Evolutionary conservation across 2,113 vertebrate species (phyloP).

Genomic region (Ammodytes marinus): DNA sequence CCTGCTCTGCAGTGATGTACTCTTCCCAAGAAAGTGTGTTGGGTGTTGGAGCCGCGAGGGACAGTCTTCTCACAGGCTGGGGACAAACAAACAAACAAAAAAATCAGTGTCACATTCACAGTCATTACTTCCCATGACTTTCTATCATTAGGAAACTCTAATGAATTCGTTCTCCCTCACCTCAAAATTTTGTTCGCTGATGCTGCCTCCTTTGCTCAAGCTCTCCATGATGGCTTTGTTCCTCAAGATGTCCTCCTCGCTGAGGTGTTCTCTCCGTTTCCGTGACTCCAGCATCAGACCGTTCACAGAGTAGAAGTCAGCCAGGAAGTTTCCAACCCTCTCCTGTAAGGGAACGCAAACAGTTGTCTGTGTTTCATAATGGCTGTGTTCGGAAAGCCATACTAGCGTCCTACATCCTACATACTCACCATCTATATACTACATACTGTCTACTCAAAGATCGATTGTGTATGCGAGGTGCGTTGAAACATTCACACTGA

Average conservation of each 20-base stretch:
- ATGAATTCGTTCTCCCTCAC: conserved; percentile 70
- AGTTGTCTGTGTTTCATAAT: background rate
- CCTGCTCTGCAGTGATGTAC: conserved; percentile 94
- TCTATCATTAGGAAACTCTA: background rate
- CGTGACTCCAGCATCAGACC: conserved; percentile 96
- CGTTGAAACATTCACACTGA: too few species aligned
- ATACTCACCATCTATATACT: too few species aligned
- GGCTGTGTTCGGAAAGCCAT: too few species aligned
- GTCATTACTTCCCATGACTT: too few species aligned
- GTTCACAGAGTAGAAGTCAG: conserved; percentile 97
- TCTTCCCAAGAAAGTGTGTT: conserved; percentile 98
- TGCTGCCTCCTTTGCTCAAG: conserved; percentile 95
- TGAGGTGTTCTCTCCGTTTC: conserved; percentile 96
- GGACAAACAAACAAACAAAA: background rate
- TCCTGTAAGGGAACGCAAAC: conserved; percentile 83
- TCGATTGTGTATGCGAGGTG: too few species aligned
- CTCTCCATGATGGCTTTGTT: conserved; percentile 99
- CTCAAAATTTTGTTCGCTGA: conserved; percentile 98
- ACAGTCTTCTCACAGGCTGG: conserved; percentile 92
- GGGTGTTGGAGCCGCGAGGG: conserved; percentile 90
- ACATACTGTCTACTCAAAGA: too few species aligned
- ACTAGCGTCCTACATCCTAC: too few species aligned
- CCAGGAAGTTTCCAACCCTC: conserved; percentile 96
- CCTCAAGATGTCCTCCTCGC: conserved; percentile 97
- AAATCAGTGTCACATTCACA: background rate